Evolutionary conservation across 2,888 invertebrate genomes (phyloP).

Genomic region (Resseliella maxima): DNA sequence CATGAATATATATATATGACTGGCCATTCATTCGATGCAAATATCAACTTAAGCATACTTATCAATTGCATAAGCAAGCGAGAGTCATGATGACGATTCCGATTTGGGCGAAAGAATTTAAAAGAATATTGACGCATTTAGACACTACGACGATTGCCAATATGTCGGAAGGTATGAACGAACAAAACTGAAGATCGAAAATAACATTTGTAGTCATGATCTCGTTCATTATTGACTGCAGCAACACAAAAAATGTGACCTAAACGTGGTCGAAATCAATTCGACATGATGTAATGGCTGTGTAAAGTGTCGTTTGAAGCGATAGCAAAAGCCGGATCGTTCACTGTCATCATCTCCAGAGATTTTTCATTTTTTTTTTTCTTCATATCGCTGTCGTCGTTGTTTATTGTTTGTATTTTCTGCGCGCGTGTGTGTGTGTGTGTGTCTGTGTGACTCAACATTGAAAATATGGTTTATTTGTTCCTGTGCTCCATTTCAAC

Average conservation of each 20-base stretch:
- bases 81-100: not conserved
- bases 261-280: conserved; percentile 51
- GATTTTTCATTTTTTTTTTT: not conserved
- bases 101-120: not conserved
- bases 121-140: conserved; percentile 43
- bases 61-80: not conserved
- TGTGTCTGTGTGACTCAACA: not conserved
- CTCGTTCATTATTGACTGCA: not conserved
- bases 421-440: too few relatives aligned
- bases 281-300: conserved; percentile 27
- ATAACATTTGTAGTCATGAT: conserved; percentile 40
- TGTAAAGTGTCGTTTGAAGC: conserved; percentile 28
- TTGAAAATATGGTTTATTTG: not conserved
- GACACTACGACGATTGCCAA: conserved; percentile 47
- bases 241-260: not conserved
- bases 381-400: not conserved
- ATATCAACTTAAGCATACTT: not conserved
- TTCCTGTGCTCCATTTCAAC: conserved; percentile 16
- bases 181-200: not conserved
- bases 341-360: not conserved
- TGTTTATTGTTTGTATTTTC: conserved; percentile 8
- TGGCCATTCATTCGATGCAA: not conserved
- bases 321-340: not conserved
- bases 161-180: conserved; percentile 8
- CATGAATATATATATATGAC: not conserved